phyloP scores from a whole-genome alignment of 2,113 vertebrate species.

The Lampris megalopsis region DNA sequence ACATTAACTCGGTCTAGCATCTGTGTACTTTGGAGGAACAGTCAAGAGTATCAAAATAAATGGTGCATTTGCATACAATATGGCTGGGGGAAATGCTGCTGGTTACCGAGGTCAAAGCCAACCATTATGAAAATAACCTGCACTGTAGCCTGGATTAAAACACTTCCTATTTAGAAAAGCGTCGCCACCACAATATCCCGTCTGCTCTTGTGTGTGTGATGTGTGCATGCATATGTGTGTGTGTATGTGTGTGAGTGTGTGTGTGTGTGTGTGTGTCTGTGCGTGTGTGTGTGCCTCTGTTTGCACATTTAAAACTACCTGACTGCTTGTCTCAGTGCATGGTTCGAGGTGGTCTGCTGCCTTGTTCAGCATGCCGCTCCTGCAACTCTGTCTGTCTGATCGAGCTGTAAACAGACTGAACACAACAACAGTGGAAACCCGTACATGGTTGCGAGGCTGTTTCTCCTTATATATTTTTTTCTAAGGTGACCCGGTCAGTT shows the following conservation, averaged over 20 bases:
- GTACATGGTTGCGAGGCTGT: background rate
- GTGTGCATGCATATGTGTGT: background rate
- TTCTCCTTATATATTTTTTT: background rate
- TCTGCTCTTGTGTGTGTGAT: slow-evolving; percentile 15
- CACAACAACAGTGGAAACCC: background rate
- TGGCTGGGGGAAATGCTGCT: slow-evolving; percentile 28
- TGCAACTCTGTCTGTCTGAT: background rate
- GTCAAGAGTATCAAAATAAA: slow-evolving; percentile 59
- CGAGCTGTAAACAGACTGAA: background rate
- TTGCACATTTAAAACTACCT: too few species aligned
- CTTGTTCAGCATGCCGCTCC: background rate
- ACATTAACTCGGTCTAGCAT: slow-evolving; percentile 43
- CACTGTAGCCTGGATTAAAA: slow-evolving; percentile 55
- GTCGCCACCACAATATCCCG: slow-evolving; percentile 67
- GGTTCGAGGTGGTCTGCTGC: too few species aligned
- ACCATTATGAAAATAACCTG: slow-evolving; percentile 63
- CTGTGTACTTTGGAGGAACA: slow-evolving; percentile 43
- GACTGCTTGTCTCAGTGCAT: too few species aligned
- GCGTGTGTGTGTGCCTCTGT: background rate
- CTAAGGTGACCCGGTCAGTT: background rate
- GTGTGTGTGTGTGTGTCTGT: background rate
- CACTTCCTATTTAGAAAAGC: slow-evolving; percentile 71
- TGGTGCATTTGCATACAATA: slow-evolving; percentile 66
- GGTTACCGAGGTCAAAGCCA: slow-evolving; percentile 62
- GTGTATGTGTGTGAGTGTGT: background rate